A percentile compares a stretch with the other conserved stretches of the same genome.
Evolutionary conservation across 2,113 vertebrate species (phyloP).

Genomic region (Parus major): DNA sequence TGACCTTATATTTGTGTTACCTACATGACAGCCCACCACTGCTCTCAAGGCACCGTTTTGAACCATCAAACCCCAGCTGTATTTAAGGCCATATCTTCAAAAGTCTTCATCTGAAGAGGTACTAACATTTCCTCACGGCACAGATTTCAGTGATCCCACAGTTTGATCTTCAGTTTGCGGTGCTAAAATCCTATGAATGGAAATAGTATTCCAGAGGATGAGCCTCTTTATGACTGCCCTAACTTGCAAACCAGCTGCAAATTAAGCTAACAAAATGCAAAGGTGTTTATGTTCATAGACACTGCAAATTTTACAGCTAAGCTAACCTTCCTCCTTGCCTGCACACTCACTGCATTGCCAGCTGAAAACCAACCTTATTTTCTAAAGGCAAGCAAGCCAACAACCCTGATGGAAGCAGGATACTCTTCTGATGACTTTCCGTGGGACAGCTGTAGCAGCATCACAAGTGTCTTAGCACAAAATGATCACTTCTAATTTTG

Average conservation of each 20-base stretch:
- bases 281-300: neutral
- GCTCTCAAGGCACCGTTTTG: neutral
- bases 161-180: neutral
- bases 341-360: fast-evolving
- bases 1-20: constrained; percentile 25
- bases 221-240: neutral
- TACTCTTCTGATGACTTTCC: neutral
- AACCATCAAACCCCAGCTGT: neutral
- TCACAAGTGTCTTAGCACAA: neutral
- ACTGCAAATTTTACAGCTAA: neutral
- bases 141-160: fast-evolving
- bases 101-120: neutral
- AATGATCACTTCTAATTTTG: neutral
- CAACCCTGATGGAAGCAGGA: neutral
- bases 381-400: neutral
- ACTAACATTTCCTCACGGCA: fast-evolving
- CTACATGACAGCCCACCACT: neutral
- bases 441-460: neutral
- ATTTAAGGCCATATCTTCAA: constrained; percentile 1
- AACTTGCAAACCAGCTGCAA: neutral
- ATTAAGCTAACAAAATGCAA: neutral
- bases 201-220: neutral
- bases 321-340: neutral
- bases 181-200: neutral
- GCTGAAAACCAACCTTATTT: neutral